These are phyloP conservation scores for Lethocerus indicus DNA, from an alignment of 1,140 invertebrate species.

Conservation along the genomic window DNA sequence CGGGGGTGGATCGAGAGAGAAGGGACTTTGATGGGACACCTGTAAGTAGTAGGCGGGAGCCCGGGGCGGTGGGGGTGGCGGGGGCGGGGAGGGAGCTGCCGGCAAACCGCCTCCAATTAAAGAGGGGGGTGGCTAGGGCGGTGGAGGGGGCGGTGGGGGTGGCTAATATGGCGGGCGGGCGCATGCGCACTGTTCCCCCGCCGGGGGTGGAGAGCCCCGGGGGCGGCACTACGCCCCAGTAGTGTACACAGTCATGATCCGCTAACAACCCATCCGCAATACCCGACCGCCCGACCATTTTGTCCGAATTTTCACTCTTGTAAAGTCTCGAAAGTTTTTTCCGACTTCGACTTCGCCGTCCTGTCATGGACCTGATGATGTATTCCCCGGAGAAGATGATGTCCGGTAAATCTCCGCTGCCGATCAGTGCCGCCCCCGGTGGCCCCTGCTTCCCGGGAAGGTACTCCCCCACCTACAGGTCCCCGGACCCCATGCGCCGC, in stretches of 20 bases:
- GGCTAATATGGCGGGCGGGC: conserved; percentile 4
- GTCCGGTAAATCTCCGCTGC: conserved; percentile 44
- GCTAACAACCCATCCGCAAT: too few species aligned
- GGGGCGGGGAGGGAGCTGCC: background rate
- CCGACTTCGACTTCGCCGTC: background rate
- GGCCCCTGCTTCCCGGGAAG: conserved; percentile 58
- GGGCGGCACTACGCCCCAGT: conserved; percentile 12
- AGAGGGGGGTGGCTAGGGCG: too few species aligned
- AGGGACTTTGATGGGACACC: too few species aligned
- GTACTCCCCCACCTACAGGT: conserved; percentile 62
- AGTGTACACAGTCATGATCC: conserved; percentile 14
- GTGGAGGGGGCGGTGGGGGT: conserved; percentile 2
- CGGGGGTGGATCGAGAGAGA: too few species aligned
- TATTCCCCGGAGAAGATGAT: conserved; percentile 57
- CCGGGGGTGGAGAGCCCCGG: conserved; percentile 4
- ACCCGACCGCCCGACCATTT: too few species aligned
- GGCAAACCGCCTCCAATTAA: background rate
- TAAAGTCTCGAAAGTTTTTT: background rate
- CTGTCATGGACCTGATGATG: conserved; percentile 27
- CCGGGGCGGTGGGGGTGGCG: conserved; percentile 2
- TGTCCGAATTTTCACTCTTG: too few species aligned
- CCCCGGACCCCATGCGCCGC: conserved; percentile 41
- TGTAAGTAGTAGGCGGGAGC: too few species aligned
- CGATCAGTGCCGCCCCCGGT: conserved; percentile 45
- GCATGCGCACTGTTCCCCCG: conserved; percentile 5